Conservation (phyloP, 1,140 invertebrate species). For the Leptonema lineaticorne region DNA sequence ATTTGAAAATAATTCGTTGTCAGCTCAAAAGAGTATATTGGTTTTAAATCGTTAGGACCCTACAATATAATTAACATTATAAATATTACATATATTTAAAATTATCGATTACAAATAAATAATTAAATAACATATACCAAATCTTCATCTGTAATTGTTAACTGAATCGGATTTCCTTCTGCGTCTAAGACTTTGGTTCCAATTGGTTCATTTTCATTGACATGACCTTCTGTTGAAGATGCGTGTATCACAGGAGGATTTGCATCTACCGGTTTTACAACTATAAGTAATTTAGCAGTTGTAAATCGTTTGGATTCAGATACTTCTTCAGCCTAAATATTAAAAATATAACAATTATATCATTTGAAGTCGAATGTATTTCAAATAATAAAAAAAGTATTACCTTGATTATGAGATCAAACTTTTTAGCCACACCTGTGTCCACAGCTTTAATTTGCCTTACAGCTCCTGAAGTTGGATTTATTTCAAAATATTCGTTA, state of each 20-base stretch:
- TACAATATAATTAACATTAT: conserved; percentile 30
- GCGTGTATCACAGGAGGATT: conserved; percentile 78
- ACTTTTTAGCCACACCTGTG: conserved; percentile 71
- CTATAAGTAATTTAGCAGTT: conserved; percentile 77
- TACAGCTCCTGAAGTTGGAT: conserved; percentile 75
- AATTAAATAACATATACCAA: conserved; percentile 59
- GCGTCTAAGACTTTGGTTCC: conserved; percentile 77
- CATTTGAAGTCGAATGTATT: neutral
- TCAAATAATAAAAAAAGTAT: too few relatives aligned
- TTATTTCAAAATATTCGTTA: conserved; percentile 80
- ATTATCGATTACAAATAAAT: conserved; percentile 5
- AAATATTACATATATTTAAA: neutral
- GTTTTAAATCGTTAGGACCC: conserved; percentile 59
- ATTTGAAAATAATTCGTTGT: conserved; percentile 83
- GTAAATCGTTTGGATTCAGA: conserved; percentile 75
- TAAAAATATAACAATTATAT: neutral
- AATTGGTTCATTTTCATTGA: conserved; percentile 82
- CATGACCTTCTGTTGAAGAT: conserved; percentile 72
- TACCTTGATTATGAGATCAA: conserved; percentile 62
- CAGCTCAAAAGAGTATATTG: conserved; percentile 77
- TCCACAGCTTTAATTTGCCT: conserved; percentile 79
- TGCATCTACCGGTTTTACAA: conserved; percentile 80
- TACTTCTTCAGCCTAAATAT: conserved; percentile 71
- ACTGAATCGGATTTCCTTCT: conserved; percentile 65
- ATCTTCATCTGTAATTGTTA: conserved; percentile 79